phyloP scores from a whole-genome alignment of 2,113 vertebrate species.

The Oceanodroma tethys region DNA sequence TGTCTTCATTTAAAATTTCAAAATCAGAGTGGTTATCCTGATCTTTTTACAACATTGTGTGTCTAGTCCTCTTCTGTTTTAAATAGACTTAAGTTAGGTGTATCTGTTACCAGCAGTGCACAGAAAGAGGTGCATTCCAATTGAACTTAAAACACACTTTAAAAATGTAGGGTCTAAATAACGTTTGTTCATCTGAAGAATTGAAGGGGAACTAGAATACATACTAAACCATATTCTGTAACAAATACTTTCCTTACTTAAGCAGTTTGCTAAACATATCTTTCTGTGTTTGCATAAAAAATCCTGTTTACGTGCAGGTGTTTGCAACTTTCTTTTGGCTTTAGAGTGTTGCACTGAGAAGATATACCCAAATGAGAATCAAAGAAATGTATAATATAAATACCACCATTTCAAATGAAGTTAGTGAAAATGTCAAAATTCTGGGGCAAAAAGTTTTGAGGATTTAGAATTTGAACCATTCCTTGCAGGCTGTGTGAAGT shows the following conservation, averaged over 20 bases:
- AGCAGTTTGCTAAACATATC: background rate
- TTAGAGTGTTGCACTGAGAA: background rate
- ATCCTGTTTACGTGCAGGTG: background rate
- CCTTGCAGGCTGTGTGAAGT: background rate
- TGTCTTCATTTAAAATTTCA: background rate
- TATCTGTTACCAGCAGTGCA: background rate
- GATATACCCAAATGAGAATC: background rate
- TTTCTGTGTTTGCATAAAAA: background rate
- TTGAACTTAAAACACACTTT: background rate
- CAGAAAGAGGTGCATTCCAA: background rate
- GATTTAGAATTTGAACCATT: background rate
- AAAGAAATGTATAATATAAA: background rate
- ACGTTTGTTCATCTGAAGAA: background rate
- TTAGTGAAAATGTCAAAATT: conserved; percentile 13
- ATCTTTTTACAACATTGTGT: background rate
- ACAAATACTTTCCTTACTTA: background rate
- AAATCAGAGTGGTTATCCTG: background rate
- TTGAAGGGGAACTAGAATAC: background rate
- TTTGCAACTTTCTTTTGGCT: background rate
- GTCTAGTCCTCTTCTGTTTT: background rate
- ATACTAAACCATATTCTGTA: background rate
- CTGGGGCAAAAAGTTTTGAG: background rate
- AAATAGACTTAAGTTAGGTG: background rate
- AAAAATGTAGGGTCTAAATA: background rate
- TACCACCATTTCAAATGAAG: background rate